phyloP scores from a whole-genome alignment of 2,797 vertebrate genomes.

The Lepilemur ruficaudatus region DNA sequence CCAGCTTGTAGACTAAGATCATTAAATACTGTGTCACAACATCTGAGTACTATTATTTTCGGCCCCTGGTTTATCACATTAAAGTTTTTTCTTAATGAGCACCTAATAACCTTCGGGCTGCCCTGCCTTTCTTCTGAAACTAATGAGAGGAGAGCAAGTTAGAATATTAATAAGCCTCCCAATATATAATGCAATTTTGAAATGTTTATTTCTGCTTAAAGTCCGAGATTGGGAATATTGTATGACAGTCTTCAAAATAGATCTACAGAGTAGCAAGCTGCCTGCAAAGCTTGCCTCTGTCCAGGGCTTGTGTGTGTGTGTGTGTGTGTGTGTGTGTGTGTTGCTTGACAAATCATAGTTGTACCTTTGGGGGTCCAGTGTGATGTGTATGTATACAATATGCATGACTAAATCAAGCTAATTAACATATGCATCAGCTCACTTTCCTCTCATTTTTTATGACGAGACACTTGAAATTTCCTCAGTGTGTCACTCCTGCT shows the following conservation, averaged over 20 bases:
- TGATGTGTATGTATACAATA: not conserved
- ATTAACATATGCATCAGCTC: not conserved
- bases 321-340: no score
- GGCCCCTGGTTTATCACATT: not conserved
- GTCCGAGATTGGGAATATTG: not conserved
- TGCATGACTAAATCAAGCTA: not conserved
- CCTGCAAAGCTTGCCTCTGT: not conserved
- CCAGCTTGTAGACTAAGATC: not conserved
- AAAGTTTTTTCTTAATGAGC: not conserved
- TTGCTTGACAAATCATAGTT: not conserved
- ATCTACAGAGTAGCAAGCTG: not conserved
- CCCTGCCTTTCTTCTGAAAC: not conserved
- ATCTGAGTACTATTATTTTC: slow-evolving; percentile 20
- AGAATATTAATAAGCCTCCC: not conserved
- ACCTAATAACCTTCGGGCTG: not conserved
- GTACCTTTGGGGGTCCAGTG: not conserved
- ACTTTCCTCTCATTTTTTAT: not conserved
- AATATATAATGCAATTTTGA: not conserved
- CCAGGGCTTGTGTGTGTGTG: not conserved
- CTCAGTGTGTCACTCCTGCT: no score
- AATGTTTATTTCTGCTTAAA: not conserved
- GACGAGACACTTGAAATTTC: not conserved
- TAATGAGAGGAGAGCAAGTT: not conserved
- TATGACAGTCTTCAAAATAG: not conserved
- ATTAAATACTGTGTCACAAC: slow-evolving; percentile 4